Evolutionary conservation across 2,113 vertebrate genomes (phyloP), one percentile per base, ranked within the genome.

Genomic region (Xyliphius kryptos): DNA sequence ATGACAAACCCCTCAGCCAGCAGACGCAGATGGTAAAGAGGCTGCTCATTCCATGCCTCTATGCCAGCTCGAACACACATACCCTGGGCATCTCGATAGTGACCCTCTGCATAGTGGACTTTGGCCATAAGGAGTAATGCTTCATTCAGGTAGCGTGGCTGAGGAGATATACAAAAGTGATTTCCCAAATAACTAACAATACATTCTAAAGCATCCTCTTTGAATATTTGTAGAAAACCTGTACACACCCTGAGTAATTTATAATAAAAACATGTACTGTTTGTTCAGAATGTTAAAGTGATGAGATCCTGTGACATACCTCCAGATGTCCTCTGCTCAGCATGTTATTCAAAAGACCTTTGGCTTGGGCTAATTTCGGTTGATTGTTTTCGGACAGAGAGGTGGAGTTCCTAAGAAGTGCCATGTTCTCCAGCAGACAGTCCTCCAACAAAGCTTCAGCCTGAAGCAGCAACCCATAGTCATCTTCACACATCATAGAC

Each of bases 91-190:
- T 99, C 95, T 61, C 92, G 80, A 81, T 91, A 95, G 1, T 87
- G 88, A 41, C 94, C 95, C 75, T 97, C 93, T 55, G 90, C 83
- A 0, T 93, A 98, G 79, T 97, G 86, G 74, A 98, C 87, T 76
- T 99, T 99, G 66, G 91, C 95, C 82, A 97, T 85, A 64, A 95
- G 87, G 57, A 99, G 81, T 79, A 99, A 86, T 59, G 91, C 89
- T 84, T 99, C 96, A 13, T 87, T 89, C 83, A 96, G 71, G 61
- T 91, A 89, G 69, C 88, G 88, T 0, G 92, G 90, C 96, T 98
- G 76, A 51, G 73, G 65, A 55, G 64, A 44, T 64, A 22, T n/a
- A 61, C 11, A 43, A 26, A 14, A 13, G 26, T 3, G 5, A 5
- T n/a, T 26, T 46, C n/a, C n/a, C n/a, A n/a, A n/a, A n/a, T n/a